Base-by-base conservation (phyloP, 2,888 invertebrate genomes). In the Dryadula phaetusa region DNA sequence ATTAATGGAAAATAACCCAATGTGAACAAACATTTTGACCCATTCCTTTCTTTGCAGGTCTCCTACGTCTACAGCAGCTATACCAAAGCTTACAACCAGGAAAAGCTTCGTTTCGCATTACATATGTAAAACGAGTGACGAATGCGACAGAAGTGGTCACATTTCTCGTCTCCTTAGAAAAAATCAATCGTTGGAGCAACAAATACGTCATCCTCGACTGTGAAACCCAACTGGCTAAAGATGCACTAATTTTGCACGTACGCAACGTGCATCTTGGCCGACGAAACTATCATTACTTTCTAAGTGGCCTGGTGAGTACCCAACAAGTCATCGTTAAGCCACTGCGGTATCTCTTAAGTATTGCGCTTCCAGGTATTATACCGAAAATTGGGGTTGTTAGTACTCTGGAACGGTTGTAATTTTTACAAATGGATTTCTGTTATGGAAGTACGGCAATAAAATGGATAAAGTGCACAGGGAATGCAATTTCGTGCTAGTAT, bases 201-300 rank as follows among this genome's bases (percentile, higher is more conserved):
- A 98, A 98, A 93, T 96, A 97, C 87, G 96, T 98, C 56, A 96
- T 98, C 0, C 94, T 98, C 62, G 98, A 98, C 87, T 98, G 97
- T 78, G 95, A 96, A 2, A 96, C 97, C 3, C 95, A 96, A 77
- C 95, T 97, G 92, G 98, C 98, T 44, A 97, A 97, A 84, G 96
- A 97, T 80, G 95, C 97, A 66, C 95, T 98, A 69, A 96, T 97
- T 72, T 94, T 94, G 69, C 98, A 98, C 90, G 98, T 98, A 34
- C 94, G 96, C 71, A 97, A 98, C 82, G 95, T 98, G 67, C 94
- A 96, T 62, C 94, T 98, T 70, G 98, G 98, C 61, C 95, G 97
- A 75, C 93, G 98, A 77, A 98, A 97, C 80, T 98, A 97, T 90
- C 98, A 98, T 87, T 98, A 98, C 89, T 94, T 98, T 70, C 94